Evolutionary conservation across 1,140 invertebrate genomes (phyloP).

Genomic region (Nasonia giraulti): DNA sequence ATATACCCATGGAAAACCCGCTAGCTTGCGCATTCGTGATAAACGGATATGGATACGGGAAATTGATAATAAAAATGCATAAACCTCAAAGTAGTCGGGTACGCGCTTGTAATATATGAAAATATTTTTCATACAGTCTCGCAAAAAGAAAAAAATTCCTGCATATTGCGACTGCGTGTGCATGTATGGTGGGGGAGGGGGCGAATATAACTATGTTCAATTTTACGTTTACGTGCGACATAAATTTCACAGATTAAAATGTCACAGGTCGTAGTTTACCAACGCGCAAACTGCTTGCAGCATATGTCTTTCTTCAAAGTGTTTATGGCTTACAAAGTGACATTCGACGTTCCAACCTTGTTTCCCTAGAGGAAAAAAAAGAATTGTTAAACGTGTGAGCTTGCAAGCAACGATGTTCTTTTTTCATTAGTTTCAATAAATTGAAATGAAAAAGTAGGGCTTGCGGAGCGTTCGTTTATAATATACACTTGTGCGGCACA

Average conservation of each 20-base stretch:
- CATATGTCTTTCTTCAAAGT: neutral
- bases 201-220: neutral
- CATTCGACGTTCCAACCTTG: neutral
- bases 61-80: neutral
- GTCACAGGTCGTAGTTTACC: neutral
- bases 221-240: neutral
- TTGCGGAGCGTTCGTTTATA: too few species aligned
- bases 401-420: too few species aligned
- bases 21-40: neutral
- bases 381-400: neutral
- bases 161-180: neutral
- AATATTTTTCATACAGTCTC: neutral
- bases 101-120: neutral
- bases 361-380: neutral
- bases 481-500: neutral
- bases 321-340: neutral
- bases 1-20: neutral
- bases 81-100: neutral
- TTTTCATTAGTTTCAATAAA: too few species aligned
- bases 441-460: too few species aligned
- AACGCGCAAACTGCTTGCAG: neutral
- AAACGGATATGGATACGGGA: neutral
- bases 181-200: neutral
- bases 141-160: neutral
- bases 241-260: conserved; percentile 27